Conservation (phyloP, 2,888 invertebrate species). For the Phymatocera aterrima region DNA sequence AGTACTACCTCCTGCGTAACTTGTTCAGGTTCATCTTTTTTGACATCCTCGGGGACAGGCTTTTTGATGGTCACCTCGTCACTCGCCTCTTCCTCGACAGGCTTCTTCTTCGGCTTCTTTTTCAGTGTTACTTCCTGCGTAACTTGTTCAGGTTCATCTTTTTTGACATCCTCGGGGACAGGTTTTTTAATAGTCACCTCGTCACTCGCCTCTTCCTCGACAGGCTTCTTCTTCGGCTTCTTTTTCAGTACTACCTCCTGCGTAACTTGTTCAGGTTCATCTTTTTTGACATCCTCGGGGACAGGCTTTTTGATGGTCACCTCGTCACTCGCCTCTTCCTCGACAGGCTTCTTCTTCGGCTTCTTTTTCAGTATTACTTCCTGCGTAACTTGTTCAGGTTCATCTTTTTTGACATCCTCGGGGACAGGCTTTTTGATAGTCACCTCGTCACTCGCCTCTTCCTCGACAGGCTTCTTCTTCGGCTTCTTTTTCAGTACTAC, state of each 20-base stretch:
- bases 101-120: constrained; percentile 63
- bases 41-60: constrained; percentile 49
- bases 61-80: constrained; percentile 56
- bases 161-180: constrained; percentile 50
- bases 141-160: constrained; percentile 56
- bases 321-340: constrained; percentile 72
- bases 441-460: constrained; percentile 63
- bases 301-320: constrained; percentile 68
- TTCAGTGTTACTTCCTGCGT: constrained; percentile 57
- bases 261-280: constrained; percentile 61
- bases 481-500: constrained; percentile 74
- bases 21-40: constrained; percentile 74
- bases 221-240: constrained; percentile 60
- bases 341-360: constrained; percentile 65
- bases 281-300: constrained; percentile 62
- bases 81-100: constrained; percentile 57
- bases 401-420: constrained; percentile 54
- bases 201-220: constrained; percentile 62
- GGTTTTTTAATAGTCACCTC: constrained; percentile 61
- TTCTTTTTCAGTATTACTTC: constrained; percentile 61
- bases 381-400: constrained; percentile 60
- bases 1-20: constrained; percentile 69
- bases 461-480: constrained; percentile 70
- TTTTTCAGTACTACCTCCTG: constrained; percentile 57
- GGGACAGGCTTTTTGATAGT: constrained; percentile 55